Evolutionary conservation across 2,797 vertebrate genomes (phyloP), one percentile per base, ranked within the genome.

Genomic region (Aeoliscus strigatus): DNA sequence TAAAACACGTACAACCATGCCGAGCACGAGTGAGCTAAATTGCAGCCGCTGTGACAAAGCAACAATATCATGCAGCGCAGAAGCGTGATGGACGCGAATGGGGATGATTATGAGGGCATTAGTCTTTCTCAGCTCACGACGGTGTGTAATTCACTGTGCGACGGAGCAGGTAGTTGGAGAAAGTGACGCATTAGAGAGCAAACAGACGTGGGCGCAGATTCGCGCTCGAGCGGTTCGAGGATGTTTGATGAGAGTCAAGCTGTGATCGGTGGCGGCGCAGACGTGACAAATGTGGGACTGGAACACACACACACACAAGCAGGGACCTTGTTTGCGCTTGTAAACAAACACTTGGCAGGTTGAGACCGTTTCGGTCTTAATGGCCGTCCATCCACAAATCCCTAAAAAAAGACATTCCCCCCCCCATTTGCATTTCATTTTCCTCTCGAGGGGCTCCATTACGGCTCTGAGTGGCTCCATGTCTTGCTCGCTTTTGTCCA

Each of bases 401-500:
- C 51, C 55, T 52, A 15, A 38, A 35, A 37, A 30, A 25, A 23
- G 21, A 47, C 36, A 47, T 59, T 17, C 15, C 14, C 44, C 27
- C n/a, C 27, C 46, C 57, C 49, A 52, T 78, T 71, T 80, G 66
- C 66, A 67, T 76, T 73, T 66, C 59, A 54, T 60, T 68, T 62
- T 79, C 67, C 62, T 79, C 64, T 73, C 37, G 49, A 51, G 51
- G 60, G 67, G 42, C 33, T 76, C 70, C 74, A 70, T 76, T 75
- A 73, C 11, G 28, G 53, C 59, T 67, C 68, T 57, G 64, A 77
- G 69, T 37, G 41, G 66, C 67, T 78, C 76, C 77, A 26, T 59
- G 60, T 70, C 69, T 67, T 48, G 67, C 42, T 77, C 66, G 57
- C 51, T 60, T 75, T 75, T 73, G 58, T 78, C 74, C 81, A 63